Percentiles rank a stretch among this genome's conserved stretches.
Conservation (phyloP, 2,797 vertebrate genomes). For the Ptychobarbus kaznakovi region DNA sequence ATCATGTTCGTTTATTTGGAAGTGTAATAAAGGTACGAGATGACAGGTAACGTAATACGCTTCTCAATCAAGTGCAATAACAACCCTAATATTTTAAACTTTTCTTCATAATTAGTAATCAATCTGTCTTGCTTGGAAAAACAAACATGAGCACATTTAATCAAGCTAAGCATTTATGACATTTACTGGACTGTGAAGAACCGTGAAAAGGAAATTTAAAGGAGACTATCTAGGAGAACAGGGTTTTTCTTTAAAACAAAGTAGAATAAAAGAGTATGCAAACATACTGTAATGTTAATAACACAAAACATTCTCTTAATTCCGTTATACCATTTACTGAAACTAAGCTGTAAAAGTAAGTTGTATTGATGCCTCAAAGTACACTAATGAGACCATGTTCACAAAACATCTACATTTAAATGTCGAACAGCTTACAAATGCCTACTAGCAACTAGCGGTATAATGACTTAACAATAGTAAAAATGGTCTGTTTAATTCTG, state of each 20-base stretch:
- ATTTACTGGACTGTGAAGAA: constrained; percentile 32
- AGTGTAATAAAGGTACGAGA: background rate
- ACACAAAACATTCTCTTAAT: background rate
- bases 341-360: background rate
- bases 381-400: background rate
- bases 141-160: constrained; percentile 23
- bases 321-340: background rate
- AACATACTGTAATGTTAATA: background rate
- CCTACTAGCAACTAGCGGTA: background rate
- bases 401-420: background rate
- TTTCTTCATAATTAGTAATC: constrained; percentile 10
- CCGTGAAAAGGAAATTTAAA: background rate
- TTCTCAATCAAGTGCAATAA: constrained; percentile 1
- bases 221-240: background rate
- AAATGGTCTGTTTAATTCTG: background rate
- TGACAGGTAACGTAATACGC: background rate
- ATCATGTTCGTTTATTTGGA: background rate
- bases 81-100: background rate
- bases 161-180: background rate
- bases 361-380: background rate
- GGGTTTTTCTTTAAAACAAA: background rate
- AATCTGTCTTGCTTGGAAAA: constrained; percentile 23
- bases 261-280: background rate
- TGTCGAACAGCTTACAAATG: background rate
- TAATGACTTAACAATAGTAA: background rate